These are phyloP conservation scores for Rotaria magnacalcarata DNA, from an alignment of 2,888 invertebrate genomes.

Conservation along the genomic window DNA sequence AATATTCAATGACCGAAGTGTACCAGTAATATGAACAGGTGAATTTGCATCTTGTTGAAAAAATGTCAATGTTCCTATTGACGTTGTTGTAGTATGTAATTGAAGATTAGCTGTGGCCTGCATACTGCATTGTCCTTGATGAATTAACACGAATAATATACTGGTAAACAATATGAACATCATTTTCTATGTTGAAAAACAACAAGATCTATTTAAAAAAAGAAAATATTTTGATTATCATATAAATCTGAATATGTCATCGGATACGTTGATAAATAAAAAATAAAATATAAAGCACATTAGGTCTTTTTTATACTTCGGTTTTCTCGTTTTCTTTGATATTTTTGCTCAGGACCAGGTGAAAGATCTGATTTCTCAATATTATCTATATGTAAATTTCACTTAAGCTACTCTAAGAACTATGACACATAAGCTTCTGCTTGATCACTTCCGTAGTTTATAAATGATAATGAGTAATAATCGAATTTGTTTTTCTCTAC, in stretches of 20 bases:
- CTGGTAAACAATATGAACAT: background rate
- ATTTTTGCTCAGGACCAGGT: background rate
- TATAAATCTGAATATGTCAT: too few relatives aligned
- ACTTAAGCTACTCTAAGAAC: background rate
- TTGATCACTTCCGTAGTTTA: background rate
- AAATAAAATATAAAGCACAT: too few relatives aligned
- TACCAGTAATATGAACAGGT: background rate
- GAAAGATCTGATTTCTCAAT: background rate
- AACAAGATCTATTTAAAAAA: background rate
- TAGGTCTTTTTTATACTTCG: too few relatives aligned
- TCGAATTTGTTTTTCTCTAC: background rate
- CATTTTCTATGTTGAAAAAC: background rate
- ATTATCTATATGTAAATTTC: background rate
- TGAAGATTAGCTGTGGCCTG: background rate
- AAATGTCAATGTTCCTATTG: constrained; percentile 1
- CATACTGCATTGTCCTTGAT: background rate
- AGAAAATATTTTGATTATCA: too few relatives aligned
- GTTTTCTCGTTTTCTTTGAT: background rate
- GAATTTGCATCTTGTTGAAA: background rate
- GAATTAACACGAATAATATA: background rate
- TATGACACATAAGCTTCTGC: background rate
- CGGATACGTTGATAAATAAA: too few relatives aligned
- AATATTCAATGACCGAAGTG: background rate
- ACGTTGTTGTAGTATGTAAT: background rate
- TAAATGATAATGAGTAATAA: background rate